These are phyloP conservation scores for Zhengitettix transpicula DNA, from an alignment of 2,888 invertebrate genomes.

Conservation along the genomic window DNA sequence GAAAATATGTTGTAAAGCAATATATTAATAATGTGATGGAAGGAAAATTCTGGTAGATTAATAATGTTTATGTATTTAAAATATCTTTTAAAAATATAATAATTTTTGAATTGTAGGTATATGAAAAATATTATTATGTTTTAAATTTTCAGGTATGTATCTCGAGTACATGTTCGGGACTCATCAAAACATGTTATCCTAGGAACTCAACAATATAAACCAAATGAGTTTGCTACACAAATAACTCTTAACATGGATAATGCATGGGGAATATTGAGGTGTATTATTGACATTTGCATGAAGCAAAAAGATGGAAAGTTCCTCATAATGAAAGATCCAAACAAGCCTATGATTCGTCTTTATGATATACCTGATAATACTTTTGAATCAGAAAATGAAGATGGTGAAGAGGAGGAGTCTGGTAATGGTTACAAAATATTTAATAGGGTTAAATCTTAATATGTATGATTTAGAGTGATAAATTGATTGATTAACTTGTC, in stretches of 20 bases:
- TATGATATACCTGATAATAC: conserved; percentile 98
- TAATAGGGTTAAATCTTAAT: no score
- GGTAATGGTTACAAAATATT: not conserved
- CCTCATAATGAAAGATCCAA: conserved; percentile 97
- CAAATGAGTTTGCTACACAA: conserved; percentile 94
- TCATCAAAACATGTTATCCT: conserved; percentile 91
- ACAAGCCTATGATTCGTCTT: conserved; percentile 92
- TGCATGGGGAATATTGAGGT: conserved; percentile 95
- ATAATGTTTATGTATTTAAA: no score
- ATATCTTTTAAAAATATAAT: no score
- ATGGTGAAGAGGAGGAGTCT: conserved; percentile 46
- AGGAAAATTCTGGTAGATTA: not conserved
- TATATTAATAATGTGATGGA: no score
- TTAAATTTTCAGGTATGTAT: conserved; percentile 57
- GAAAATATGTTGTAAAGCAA: no score
- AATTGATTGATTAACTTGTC: no score
- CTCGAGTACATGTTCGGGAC: conserved; percentile 81
- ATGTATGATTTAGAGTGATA: no score
- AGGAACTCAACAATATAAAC: conserved; percentile 95
- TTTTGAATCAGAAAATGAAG: conserved; percentile 94
- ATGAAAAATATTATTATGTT: not conserved
- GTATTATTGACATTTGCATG: conserved; percentile 93
- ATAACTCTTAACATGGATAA: conserved; percentile 99
- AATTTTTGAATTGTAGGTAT: no score
- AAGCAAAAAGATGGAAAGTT: conserved; percentile 90